These are phyloP conservation scores for Caenorhabditis doughertyi DNA, from an alignment of 2,888 invertebrate species.

Conservation along the genomic window DNA sequence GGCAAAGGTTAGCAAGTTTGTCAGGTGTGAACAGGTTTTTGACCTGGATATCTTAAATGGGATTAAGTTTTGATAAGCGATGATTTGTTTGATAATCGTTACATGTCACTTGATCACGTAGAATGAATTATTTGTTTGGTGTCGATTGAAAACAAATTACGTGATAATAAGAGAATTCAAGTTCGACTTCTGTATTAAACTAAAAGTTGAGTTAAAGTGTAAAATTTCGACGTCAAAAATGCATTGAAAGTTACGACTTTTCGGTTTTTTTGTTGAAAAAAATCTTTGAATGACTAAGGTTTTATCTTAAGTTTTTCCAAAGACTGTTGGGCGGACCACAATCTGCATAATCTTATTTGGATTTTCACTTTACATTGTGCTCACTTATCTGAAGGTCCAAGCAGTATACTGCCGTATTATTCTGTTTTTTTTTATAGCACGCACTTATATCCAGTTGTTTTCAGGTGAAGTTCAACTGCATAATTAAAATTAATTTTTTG, in stretches of 20 bases:
- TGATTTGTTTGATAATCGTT: slow-evolving; percentile 17
- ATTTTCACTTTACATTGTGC: too few species aligned
- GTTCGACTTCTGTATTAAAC: not conserved
- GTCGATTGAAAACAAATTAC: not conserved
- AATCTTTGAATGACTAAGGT: too few species aligned
- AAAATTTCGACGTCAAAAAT: not conserved
- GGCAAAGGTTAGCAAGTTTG: slow-evolving; percentile 52
- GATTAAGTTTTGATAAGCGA: slow-evolving; percentile 50
- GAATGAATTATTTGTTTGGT: slow-evolving; percentile 14
- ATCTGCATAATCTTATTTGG: too few species aligned
- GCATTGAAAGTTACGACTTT: not conserved
- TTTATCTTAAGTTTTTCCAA: too few species aligned
- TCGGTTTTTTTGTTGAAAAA: too few species aligned
- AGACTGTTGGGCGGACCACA: too few species aligned
- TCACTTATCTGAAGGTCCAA: too few species aligned
- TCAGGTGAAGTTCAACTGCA: not conserved
- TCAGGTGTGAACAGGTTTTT: slow-evolving; percentile 45
- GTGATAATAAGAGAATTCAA: not conserved
- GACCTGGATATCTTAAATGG: slow-evolving; percentile 31
- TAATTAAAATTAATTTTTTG: not conserved
- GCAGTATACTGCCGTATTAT: too few species aligned
- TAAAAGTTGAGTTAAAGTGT: not conserved
- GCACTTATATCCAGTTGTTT: too few species aligned
- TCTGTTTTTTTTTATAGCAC: too few species aligned
- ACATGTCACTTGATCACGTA: slow-evolving; percentile 13